Percentiles rank a stretch among this genome's conserved stretches.
These are phyloP conservation scores for Sipha maydis DNA, from an alignment of 2,888 invertebrate genomes.

Conservation along the genomic window DNA sequence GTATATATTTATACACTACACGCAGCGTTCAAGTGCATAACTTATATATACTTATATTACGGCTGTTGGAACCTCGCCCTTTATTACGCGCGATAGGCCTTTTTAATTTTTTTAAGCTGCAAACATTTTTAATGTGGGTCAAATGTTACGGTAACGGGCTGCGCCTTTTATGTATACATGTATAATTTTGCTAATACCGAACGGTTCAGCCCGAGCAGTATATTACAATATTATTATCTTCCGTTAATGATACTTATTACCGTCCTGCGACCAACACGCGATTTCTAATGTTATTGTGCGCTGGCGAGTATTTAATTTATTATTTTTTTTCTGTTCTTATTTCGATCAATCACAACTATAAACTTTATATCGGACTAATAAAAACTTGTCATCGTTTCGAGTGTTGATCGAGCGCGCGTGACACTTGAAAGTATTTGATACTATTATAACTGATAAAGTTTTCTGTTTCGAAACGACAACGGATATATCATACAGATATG, in stretches of 20 bases:
- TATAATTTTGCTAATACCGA: background rate
- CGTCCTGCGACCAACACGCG: background rate
- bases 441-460: background rate
- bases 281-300: too few species aligned
- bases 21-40: background rate
- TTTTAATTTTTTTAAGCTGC: slow-evolving; percentile 8
- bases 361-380: background rate
- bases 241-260: background rate
- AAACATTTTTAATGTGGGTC: slow-evolving; percentile 34
- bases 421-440: background rate
- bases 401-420: background rate
- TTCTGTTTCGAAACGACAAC: background rate
- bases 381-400: background rate
- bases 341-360: background rate
- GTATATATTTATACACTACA: background rate
- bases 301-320: too few species aligned
- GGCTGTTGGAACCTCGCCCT: slow-evolving; percentile 36
- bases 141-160: slow-evolving; percentile 7
- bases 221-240: background rate
- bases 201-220: background rate
- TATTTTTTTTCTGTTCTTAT: too few species aligned
- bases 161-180: slow-evolving; percentile 18
- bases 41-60: too few species aligned
- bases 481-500: background rate
- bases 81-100: background rate